Evolutionary conservation across 2,113 vertebrate genomes (phyloP).

Genomic region (Oreochromis tanganicae): DNA sequence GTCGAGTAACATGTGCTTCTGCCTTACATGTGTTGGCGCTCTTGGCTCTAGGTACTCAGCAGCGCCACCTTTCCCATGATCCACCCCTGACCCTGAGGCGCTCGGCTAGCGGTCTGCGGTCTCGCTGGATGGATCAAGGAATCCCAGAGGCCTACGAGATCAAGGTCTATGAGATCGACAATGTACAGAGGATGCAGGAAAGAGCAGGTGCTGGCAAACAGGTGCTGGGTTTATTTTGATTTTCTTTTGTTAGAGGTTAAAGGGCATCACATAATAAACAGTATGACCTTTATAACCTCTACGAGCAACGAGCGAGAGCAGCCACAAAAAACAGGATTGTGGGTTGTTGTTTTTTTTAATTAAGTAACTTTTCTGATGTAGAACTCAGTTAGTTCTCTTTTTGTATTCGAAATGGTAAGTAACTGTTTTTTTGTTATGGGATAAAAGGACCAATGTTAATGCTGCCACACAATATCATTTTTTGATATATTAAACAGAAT

Average conservation of each 20-base stretch:
- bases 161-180: constrained; percentile 94
- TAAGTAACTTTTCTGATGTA: background rate
- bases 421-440: background rate
- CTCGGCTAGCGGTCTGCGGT: constrained; percentile 67
- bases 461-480: background rate
- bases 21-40: background rate
- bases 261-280: background rate
- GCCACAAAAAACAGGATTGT: background rate
- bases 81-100: constrained; percentile 73
- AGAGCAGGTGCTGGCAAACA: constrained; percentile 77
- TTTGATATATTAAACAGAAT: background rate
- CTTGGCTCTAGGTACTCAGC: constrained; percentile 76
- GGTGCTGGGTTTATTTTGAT: constrained; percentile 66
- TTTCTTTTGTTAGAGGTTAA: constrained; percentile 8
- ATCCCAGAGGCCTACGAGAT: constrained; percentile 89
- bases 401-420: background rate
- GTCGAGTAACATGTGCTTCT: background rate
- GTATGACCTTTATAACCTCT: constrained; percentile 15
- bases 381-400: background rate
- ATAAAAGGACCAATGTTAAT: background rate
- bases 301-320: background rate
- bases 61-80: constrained; percentile 76
- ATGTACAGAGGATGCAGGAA: constrained; percentile 83
- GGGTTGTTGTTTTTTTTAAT: background rate
- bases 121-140: constrained; percentile 84